Evolutionary conservation across 2,888 invertebrate species (phyloP).

Genomic region (Agrotis segetum): DNA sequence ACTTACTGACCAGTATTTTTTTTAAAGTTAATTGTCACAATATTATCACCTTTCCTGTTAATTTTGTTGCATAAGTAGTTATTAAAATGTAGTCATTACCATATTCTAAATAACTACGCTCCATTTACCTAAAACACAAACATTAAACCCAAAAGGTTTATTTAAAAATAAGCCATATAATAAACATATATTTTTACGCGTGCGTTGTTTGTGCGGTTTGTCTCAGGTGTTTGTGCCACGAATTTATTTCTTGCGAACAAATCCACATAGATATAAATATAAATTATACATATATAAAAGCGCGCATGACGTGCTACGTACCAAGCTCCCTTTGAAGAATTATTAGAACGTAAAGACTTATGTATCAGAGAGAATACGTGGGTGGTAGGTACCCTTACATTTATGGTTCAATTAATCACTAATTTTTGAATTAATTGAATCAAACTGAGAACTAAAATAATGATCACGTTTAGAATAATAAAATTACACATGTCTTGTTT

Average conservation of each 20-base stretch:
- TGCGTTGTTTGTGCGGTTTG: slow-evolving; percentile 56
- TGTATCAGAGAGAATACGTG: slow-evolving; percentile 16
- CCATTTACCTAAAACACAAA: slow-evolving; percentile 5
- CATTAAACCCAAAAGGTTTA: slow-evolving; percentile 15
- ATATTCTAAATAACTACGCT: background rate
- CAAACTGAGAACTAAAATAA: slow-evolving; percentile 30
- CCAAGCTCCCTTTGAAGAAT: slow-evolving; percentile 48
- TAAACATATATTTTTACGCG: slow-evolving; percentile 34
- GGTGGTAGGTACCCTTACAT: slow-evolving; percentile 5
- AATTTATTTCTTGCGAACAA: slow-evolving; percentile 67
- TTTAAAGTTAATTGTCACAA: too few relatives aligned
- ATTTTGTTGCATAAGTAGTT: too few relatives aligned
- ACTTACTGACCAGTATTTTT: too few relatives aligned
- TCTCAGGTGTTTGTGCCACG: slow-evolving; percentile 69
- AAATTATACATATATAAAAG: slow-evolving; percentile 21
- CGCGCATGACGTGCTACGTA: slow-evolving; percentile 35
- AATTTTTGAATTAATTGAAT: slow-evolving; percentile 34
- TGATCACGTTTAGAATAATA: slow-evolving; percentile 1
- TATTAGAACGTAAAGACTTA: slow-evolving; percentile 29
- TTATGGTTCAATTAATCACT: slow-evolving; percentile 47
- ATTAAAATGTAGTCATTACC: background rate
- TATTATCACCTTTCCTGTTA: too few relatives aligned
- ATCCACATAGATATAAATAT: slow-evolving; percentile 58
- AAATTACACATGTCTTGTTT: slow-evolving; percentile 5
- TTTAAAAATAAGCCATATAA: slow-evolving; percentile 22